These are phyloP conservation scores for Solenopsis fugax DNA, from an alignment of 1,140 invertebrate genomes.

Conservation along the genomic window DNA sequence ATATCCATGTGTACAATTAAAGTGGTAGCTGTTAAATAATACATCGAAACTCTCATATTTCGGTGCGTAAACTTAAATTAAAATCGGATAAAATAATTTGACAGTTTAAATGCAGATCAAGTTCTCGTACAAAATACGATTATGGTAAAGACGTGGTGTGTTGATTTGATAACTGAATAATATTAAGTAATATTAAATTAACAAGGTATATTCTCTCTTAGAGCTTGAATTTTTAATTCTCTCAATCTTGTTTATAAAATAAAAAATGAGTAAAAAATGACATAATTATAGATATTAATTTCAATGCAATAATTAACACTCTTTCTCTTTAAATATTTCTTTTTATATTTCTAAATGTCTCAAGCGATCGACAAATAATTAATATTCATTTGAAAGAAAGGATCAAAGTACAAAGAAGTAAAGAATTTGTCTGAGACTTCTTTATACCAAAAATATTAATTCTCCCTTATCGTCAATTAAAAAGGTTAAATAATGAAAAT, in stretches of 20 bases:
- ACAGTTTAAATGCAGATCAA: slow-evolving; percentile 7
- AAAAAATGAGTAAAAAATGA: no score
- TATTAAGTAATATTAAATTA: slow-evolving; percentile 24
- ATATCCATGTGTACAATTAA: neutral
- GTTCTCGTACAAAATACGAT: neutral
- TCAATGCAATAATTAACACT: neutral
- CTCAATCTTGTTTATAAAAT: neutral
- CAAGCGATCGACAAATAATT: neutral
- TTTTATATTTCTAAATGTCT: neutral
- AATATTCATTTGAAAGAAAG: neutral
- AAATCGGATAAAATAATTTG: slow-evolving; percentile 27
- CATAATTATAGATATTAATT: neutral
- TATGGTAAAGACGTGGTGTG: neutral
- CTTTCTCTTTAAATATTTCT: no score
- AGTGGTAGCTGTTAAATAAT: slow-evolving; percentile 5
- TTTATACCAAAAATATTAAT: neutral
- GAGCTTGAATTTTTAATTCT: neutral
- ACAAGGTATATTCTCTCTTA: neutral
- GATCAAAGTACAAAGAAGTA: neutral
- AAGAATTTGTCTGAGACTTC: neutral
- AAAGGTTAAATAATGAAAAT: neutral
- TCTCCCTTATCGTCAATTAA: neutral
- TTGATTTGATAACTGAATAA: slow-evolving; percentile 2
- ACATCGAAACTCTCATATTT: slow-evolving; percentile 15
- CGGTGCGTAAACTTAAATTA: slow-evolving; percentile 27